Evolutionary conservation across 2,797 vertebrate genomes (phyloP).

Genomic region (Betta splendens): DNA sequence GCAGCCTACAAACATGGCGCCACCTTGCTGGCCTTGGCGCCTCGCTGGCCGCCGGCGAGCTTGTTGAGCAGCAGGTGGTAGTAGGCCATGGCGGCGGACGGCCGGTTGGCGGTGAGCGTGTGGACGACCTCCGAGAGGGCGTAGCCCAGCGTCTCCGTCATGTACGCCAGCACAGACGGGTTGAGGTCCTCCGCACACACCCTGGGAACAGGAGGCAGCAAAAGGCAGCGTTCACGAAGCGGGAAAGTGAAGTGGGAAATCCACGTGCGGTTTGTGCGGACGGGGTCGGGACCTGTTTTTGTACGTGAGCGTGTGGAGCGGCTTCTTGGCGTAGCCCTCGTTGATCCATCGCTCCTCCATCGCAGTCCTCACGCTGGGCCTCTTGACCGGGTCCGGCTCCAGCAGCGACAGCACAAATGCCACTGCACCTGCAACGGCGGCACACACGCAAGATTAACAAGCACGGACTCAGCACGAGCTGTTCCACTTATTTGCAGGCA

Average conservation of each 20-base stretch:
- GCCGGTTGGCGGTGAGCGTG: conserved; percentile 82
- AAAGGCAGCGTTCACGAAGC: too few species aligned
- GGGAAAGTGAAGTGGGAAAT: too few species aligned
- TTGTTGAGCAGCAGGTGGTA: conserved; percentile 87
- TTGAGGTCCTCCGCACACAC: conserved; percentile 81
- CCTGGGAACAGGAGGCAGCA: conserved; percentile 68
- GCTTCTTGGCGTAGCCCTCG: conserved; percentile 81
- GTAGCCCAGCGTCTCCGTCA: conserved; percentile 80
- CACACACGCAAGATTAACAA: too few species aligned
- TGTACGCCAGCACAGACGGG: conserved; percentile 80
- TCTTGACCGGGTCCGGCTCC: conserved; percentile 84
- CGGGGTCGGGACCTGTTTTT: conserved; percentile 84
- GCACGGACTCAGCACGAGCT: too few species aligned
- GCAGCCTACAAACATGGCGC: too few species aligned
- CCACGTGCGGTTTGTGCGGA: too few species aligned
- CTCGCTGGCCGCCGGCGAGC: conserved; percentile 79
- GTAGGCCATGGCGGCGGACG: conserved; percentile 84
- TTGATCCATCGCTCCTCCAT: conserved; percentile 86
- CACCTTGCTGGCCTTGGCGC: conserved; percentile 78
- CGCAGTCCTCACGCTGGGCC: conserved; percentile 80
- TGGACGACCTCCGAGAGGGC: conserved; percentile 80
- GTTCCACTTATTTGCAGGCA: too few species aligned
- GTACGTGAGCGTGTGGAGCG: conserved; percentile 58
- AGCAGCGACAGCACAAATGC: conserved; percentile 85
- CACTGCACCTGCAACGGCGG: conserved; percentile 70